Percentiles rank a stretch among this genome's conserved stretches.
Evolutionary conservation across 2,113 vertebrate genomes (phyloP).

Genomic region (Dinomys branickii): DNA sequence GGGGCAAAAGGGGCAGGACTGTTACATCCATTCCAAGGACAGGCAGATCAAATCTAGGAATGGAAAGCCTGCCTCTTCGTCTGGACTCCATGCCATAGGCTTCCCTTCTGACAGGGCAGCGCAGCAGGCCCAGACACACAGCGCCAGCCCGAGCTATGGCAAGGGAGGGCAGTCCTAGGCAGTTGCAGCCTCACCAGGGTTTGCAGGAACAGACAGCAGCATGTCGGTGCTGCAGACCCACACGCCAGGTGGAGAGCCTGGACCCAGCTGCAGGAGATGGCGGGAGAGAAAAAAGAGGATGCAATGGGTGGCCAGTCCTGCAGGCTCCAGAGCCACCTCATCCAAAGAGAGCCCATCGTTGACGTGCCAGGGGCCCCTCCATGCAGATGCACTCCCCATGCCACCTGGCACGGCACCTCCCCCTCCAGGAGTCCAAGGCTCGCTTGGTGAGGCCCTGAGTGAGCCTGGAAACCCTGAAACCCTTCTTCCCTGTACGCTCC

Average conservation of each 20-base stretch:
- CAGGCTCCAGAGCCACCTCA: background rate
- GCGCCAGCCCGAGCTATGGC: too few relatives aligned
- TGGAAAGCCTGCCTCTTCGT: background rate
- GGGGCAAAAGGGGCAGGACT: background rate
- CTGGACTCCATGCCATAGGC: background rate
- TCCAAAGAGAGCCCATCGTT: background rate
- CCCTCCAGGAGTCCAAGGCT: background rate
- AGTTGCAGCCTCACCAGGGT: slow-evolving; percentile 85
- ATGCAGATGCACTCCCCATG: accelerated
- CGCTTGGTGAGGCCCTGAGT: background rate
- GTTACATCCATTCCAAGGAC: background rate
- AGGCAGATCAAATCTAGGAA: background rate
- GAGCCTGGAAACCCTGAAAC: background rate
- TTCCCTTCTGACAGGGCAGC: background rate
- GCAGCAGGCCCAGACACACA: background rate
- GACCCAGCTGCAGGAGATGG: slow-evolving; percentile 88
- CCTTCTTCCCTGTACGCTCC: background rate
- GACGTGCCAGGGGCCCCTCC: background rate
- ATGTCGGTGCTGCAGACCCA: slow-evolving; percentile 98
- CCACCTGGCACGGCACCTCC: background rate
- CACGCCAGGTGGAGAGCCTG: slow-evolving; percentile 93
- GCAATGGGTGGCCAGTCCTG: background rate
- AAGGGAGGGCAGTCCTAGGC: background rate
- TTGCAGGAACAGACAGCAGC: slow-evolving; percentile 89
- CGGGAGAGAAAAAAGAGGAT: background rate